Evolutionary conservation across 2,113 vertebrate species (phyloP).

Genomic region (Vicugna pacos): DNA sequence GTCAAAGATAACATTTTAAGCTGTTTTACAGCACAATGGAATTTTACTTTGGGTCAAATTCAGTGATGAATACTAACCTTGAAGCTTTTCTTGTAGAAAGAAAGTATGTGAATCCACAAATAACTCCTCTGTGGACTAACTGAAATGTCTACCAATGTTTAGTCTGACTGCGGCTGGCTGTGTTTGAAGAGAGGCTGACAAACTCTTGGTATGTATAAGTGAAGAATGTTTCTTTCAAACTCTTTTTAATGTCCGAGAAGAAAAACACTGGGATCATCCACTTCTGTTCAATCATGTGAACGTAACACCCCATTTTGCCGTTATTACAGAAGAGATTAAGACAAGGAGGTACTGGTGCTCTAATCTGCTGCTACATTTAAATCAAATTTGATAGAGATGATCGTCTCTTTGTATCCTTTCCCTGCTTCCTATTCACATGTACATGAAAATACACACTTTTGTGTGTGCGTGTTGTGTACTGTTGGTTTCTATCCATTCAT

Average conservation of each 20-base stretch:
- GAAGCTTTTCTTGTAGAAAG: slow-evolving; percentile 48
- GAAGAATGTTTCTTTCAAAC: slow-evolving; percentile 40
- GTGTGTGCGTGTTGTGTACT: too few relatives aligned
- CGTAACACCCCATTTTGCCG: slow-evolving; percentile 19
- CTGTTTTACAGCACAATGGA: slow-evolving; percentile 26
- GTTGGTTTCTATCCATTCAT: not conserved
- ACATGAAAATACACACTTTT: not conserved
- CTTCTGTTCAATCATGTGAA: slow-evolving; percentile 27
- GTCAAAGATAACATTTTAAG: slow-evolving; percentile 19
- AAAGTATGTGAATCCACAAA: slow-evolving; percentile 60
- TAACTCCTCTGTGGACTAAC: not conserved
- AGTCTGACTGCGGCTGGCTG: slow-evolving; percentile 69
- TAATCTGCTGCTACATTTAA: not conserved
- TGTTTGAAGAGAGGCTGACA: slow-evolving; percentile 35
- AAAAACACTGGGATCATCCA: slow-evolving; percentile 14
- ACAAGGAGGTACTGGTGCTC: not conserved
- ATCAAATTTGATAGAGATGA: not conserved
- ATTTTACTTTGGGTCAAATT: slow-evolving; percentile 34
- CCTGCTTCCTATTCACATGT: not conserved
- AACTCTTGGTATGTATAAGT: not conserved
- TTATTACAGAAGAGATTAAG: slow-evolving; percentile 35
- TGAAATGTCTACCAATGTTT: slow-evolving; percentile 57
- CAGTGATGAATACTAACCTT: not conserved
- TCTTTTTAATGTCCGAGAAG: slow-evolving; percentile 17
- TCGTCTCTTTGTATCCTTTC: not conserved